A percentile compares a stretch with the other conserved stretches of the same genome.
Conservation (phyloP, 2,797 vertebrate genomes). For the Morelia viridis region DNA sequence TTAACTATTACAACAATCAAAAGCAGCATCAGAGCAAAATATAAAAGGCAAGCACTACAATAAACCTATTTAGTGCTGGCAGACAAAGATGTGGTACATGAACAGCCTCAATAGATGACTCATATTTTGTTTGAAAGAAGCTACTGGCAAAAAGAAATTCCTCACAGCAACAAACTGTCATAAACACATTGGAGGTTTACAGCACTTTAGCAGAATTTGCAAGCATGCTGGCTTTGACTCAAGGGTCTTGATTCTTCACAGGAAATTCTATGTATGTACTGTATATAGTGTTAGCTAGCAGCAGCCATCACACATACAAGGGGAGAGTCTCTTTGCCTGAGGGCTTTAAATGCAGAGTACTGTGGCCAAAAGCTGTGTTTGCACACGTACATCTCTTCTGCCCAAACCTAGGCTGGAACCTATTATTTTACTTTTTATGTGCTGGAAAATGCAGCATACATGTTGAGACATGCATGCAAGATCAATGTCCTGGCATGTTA, state of each 20-base stretch:
- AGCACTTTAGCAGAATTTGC: background rate
- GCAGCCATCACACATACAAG: background rate
- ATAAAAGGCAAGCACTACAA: background rate
- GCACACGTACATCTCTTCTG: background rate
- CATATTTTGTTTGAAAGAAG: background rate
- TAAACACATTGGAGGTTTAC: background rate
- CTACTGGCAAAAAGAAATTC: slow-evolving; percentile 17
- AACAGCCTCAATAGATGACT: background rate
- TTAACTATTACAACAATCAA: slow-evolving; percentile 6
- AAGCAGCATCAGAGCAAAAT: background rate
- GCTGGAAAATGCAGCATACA: background rate
- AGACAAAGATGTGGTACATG: background rate
- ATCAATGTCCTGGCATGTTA: background rate
- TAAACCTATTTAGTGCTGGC: background rate
- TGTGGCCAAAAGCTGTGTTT: background rate
- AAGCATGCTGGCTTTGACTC: background rate
- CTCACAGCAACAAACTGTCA: background rate
- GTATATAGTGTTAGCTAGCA: background rate
- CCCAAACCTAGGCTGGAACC: background rate
- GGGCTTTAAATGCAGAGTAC: background rate
- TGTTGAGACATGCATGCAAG: background rate
- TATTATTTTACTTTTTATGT: background rate
- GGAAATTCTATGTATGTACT: background rate
- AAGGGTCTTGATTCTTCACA: background rate
- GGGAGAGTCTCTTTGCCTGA: background rate